Evolutionary conservation across 2,797 vertebrate species (phyloP), one percentile per base, ranked within the genome.

Genomic region (Sebastes hopkinsi): DNA sequence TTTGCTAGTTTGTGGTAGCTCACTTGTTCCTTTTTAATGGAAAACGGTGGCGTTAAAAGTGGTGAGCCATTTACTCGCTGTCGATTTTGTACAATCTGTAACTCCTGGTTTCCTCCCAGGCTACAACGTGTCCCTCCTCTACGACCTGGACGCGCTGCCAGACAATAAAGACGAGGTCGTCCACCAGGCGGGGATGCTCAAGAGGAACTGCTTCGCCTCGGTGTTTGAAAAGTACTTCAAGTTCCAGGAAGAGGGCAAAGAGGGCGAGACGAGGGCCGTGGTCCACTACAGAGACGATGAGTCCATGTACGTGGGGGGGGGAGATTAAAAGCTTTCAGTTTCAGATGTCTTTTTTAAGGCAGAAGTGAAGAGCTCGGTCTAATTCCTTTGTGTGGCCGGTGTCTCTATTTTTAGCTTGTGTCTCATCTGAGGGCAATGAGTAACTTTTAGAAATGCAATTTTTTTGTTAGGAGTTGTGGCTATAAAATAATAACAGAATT

Each of bases 201-300:
- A 99, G 94, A 97, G 98, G 87, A 99, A 99, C 95, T 99, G 99
- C 94, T 99, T 99, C 66, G 98, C 98, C 79, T 99, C 99, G 0
- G 99, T 99, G 72, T 99, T 99, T 46, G 99, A 99, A 89, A 99
- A 99, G 88, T 99, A 99, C 91, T 99, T 99, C 93, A 97, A 97
- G 88, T 99, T 99, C 93, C 98, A 99, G 93, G 98, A 99, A 76
- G 98, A 99, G 73, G 99, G 99, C 75, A 98, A 96, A 78, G 98
- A 99, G 85, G 99, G 98, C 75, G 98, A 99, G 92, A 94, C 92
- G 83, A 96, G 98, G 87, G 99, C 99, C 0, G 98, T 99, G 84
- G 98, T 99, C 90, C 98, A 99, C 94, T 99, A 99, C 95, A 96
- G 99, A 86, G 98, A 99, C 0, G 98, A 99, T 27, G 99, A 99